Evolutionary conservation across 1,140 invertebrate species (phyloP), one percentile per base, ranked within the genome.

Genomic region (Brachionus koreanus): DNA sequence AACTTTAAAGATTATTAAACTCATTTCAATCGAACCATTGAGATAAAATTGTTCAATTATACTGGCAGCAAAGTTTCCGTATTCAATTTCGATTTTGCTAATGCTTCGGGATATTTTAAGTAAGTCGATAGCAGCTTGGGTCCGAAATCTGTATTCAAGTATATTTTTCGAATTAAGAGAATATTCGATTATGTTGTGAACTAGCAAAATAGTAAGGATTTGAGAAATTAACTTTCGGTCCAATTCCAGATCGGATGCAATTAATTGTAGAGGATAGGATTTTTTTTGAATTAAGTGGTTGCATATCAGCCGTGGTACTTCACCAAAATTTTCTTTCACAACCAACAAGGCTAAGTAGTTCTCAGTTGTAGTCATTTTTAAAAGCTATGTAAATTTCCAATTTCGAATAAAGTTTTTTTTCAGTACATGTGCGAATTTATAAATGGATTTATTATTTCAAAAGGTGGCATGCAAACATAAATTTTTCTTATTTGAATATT

Each of bases 221-320:
- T 77, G 75, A 2, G 75, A 29, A 3, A 52, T 46, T 23, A 57
- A 13, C 16, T 77, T 77, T 57, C 46, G 43, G 19, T 61, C 52
- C 13, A 77, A 19, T 7, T 77, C 10, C n/a, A 77, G 16, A 77
- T 77, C 52, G 5, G n/a, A 25, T 10, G 46, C 75, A 2, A 77
- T 35, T 49, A 39, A n/a, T 33, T 49, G 9, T n/a, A 77, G 10
- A 25, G 75, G 42, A 77, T 57, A 61, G 5, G 39, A 77, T 5
- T 61, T 77, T 52, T 77, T 52, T 57, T 77, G 42, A 29, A 77
- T 49, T n/a, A 77, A 35, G 6, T 77, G 46, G n/a, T 77, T 52
- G 35, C 75, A 57, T 33, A 61, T 33, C 43, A 25, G 23, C 0
- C 19, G 13, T 33, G 75, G 42, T 39, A 77, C 13, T 23, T 52